Conservation (phyloP, 1,140 invertebrate genomes). For the Pachypsylla venusta region DNA sequence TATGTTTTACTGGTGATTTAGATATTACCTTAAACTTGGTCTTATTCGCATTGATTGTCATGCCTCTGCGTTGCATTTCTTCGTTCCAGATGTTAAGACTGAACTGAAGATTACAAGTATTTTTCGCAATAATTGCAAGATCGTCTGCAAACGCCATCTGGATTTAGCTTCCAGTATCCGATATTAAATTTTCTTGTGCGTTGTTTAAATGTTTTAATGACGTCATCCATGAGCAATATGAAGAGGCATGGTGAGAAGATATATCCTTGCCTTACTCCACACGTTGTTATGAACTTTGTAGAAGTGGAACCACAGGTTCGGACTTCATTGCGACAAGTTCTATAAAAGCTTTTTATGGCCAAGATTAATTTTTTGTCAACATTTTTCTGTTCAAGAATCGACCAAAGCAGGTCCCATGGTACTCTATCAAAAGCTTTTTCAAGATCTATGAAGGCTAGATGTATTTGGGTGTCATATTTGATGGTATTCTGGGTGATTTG, state of each 20-base stretch:
- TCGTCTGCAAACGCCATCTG: background rate
- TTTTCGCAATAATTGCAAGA: background rate
- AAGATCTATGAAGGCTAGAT: background rate
- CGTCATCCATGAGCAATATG: background rate
- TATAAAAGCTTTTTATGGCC: background rate
- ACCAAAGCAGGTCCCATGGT: background rate
- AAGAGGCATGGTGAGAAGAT: background rate
- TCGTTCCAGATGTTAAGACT: conserved; percentile 3
- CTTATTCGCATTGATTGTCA: background rate
- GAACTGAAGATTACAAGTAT: background rate
- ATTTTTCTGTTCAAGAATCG: background rate
- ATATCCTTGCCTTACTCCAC: background rate
- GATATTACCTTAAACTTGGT: background rate
- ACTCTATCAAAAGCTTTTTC: conserved; percentile 4
- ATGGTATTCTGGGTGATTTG: background rate
- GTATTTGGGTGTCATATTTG: background rate
- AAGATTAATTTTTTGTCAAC: background rate
- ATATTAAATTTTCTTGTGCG: background rate
- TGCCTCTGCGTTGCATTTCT: background rate
- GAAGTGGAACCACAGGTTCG: background rate
- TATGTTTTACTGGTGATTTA: background rate
- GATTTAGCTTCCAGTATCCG: conserved; percentile 3
- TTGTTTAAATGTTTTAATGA: conserved; percentile 1
- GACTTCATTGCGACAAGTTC: background rate
- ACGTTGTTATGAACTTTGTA: background rate